A percentile compares a stretch with the other conserved stretches of the same genome.
phyloP scores from a whole-genome alignment of 2,113 vertebrate genomes.

The Nansenia antarctica region DNA sequence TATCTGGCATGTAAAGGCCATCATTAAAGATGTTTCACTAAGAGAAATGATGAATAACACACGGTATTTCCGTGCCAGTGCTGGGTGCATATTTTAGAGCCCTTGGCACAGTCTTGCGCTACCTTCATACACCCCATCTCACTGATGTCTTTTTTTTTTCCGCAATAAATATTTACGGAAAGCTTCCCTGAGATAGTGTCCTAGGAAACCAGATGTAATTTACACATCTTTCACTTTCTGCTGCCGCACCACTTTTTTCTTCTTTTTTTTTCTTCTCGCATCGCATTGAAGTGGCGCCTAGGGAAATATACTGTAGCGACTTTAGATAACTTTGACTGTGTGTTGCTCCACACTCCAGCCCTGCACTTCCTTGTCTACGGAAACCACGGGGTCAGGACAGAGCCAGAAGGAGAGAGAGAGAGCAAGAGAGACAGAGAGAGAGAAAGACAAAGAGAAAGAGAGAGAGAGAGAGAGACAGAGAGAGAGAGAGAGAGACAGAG shows the following conservation, averaged over 20 bases:
- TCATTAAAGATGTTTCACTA: constrained; percentile 39
- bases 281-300: constrained; percentile 57
- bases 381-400: constrained; percentile 36
- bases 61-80: constrained; percentile 38
- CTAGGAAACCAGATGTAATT: constrained; percentile 69
- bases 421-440: too few relatives aligned
- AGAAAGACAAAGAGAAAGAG: too few relatives aligned
- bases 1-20: constrained; percentile 45
- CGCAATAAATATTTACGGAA: constrained; percentile 74
- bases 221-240: constrained; percentile 60
- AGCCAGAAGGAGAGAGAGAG: too few relatives aligned
- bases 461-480: too few relatives aligned
- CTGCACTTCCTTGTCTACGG: neutral
- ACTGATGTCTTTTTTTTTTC: constrained; percentile 68
- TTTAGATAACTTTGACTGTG: constrained; percentile 28
- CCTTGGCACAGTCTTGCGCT: constrained; percentile 51
- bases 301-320: constrained; percentile 30
- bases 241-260: constrained; percentile 59
- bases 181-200: constrained; percentile 63
- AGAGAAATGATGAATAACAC: constrained; percentile 55
- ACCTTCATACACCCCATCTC: constrained; percentile 66
- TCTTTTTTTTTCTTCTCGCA: too few relatives aligned
- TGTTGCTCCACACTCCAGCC: constrained; percentile 3
- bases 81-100: constrained; percentile 24
- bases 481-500: too few relatives aligned